Percentiles rank a stretch among this genome's conserved stretches.
Conservation (phyloP, 2,888 invertebrate genomes). For the Cheilosia vernalis region DNA sequence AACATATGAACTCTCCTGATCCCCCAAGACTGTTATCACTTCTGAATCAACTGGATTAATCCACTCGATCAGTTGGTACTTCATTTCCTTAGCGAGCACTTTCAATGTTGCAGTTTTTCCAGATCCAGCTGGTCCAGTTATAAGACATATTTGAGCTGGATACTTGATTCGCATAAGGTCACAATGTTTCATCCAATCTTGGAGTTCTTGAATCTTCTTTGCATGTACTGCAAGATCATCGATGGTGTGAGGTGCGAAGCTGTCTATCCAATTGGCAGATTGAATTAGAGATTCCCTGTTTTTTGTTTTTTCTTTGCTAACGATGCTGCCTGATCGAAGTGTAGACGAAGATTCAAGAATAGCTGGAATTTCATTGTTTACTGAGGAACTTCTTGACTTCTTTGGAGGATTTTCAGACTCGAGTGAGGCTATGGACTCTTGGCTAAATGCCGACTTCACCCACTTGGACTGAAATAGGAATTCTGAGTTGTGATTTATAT, state of each 20-base stretch:
- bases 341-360: neutral
- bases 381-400: constrained; percentile 47
- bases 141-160: constrained; percentile 85
- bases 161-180: constrained; percentile 76
- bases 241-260: constrained; percentile 85
- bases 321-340: neutral
- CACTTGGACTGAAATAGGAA: constrained; percentile 77
- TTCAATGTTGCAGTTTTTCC: constrained; percentile 91
- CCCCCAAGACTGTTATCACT: constrained; percentile 82
- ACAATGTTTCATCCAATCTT: constrained; percentile 86
- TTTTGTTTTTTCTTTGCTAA: neutral
- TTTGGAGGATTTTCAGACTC: constrained; percentile 34
- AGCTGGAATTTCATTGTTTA: constrained; percentile 1
- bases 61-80: constrained; percentile 88
- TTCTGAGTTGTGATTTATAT: neutral
- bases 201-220: constrained; percentile 90
- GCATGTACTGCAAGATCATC: constrained; percentile 89
- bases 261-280: constrained; percentile 85
- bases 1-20: constrained; percentile 77
- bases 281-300: constrained; percentile 12
- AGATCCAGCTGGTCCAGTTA: constrained; percentile 93
- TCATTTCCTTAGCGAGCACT: constrained; percentile 86
- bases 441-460: constrained; percentile 79
- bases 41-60: constrained; percentile 90
- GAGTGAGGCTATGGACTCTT: constrained; percentile 38